phyloP scores from a whole-genome alignment of 2,797 vertebrate genomes.

The Pseudomugil tenellus region DNA sequence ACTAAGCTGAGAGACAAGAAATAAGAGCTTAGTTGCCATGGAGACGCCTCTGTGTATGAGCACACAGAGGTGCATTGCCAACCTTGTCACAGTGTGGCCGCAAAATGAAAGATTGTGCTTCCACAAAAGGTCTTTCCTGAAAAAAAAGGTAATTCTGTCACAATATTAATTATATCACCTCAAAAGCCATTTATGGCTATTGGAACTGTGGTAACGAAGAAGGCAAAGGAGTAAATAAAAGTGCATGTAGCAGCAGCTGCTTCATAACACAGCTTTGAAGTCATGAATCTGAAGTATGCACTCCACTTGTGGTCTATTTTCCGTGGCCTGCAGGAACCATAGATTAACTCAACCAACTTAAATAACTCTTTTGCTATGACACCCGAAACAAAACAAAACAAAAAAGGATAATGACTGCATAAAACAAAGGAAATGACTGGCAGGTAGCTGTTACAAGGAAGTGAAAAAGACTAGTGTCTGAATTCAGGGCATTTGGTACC shows the following conservation, averaged over 20 bases:
- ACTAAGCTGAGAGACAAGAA: constrained; percentile 31
- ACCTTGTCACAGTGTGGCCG: constrained; percentile 53
- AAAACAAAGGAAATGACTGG: not conserved
- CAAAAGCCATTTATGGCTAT: constrained; percentile 23
- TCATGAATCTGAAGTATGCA: constrained; percentile 10
- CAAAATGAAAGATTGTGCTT: constrained; percentile 63
- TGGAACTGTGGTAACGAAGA: constrained; percentile 13
- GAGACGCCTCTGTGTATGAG: constrained; percentile 48
- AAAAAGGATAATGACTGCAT: not conserved
- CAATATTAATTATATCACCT: not conserved
- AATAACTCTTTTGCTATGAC: not conserved
- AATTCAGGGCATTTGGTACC: not conserved
- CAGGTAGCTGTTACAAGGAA: not conserved
- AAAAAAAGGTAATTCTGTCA: not conserved
- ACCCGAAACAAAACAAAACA: not conserved
- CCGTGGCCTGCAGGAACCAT: not conserved
- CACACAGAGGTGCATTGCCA: constrained; percentile 40
- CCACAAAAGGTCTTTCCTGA: constrained; percentile 12
- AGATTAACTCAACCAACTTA: constrained; percentile 3
- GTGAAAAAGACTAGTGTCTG: not conserved
- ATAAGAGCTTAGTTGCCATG: constrained; percentile 60
- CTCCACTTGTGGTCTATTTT: not conserved
- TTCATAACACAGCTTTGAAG: not conserved
- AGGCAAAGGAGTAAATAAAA: constrained; percentile 5
- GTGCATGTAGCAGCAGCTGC: constrained; percentile 6